Base-by-base conservation (phyloP, 2,888 invertebrate genomes). In the Thymelicus sylvestris region DNA sequence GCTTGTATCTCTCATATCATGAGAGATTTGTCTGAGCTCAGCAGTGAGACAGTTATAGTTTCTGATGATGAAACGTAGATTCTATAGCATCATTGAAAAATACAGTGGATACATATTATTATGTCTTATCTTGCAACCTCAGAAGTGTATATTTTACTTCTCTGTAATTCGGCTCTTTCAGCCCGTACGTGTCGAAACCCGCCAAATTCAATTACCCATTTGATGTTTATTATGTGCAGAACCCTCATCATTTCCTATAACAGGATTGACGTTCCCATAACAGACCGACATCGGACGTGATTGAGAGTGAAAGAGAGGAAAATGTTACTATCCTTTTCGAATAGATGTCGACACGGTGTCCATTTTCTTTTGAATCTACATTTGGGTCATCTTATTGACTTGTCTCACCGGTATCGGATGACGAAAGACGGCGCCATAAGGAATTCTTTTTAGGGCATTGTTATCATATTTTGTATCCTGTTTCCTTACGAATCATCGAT, bases 281-380 rank as follows among this genome's bases (percentile, higher is more conserved):
- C 57, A 57, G 31, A 38, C 57, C 57, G 57, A 57, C 31, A 13
- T 6, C 57, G 57, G 57, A 57, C 57, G 57, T 57, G 57, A 57
- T 57, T 57, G 57, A 57, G 57, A 57, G 57, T 57, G 57, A 57
- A 57, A 8, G 57, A 57, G 57, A 57, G 10, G 55, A 57, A 57
- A 57, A 57, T 38, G 57, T 57, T 38, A 19, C 57, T 13, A 57
- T 57, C 57, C 57, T 57, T 57, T 57, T 57, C 57, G 57, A 57
- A 38, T 57, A 13, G 57, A 57, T 57, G 57, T 57, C 31, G 57
- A 57, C 57, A 57, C 38, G 31, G 57, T 57, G 57, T 57, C 57
- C 57, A 38, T 57, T 57, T 57, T 57, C 57, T 57, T 57, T 57
- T 57, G 57, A 57, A 57, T 57, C 57, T 57, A 57, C 57, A 57